Conservation (phyloP, 2,797 vertebrate species). For the Botia almorhae region DNA sequence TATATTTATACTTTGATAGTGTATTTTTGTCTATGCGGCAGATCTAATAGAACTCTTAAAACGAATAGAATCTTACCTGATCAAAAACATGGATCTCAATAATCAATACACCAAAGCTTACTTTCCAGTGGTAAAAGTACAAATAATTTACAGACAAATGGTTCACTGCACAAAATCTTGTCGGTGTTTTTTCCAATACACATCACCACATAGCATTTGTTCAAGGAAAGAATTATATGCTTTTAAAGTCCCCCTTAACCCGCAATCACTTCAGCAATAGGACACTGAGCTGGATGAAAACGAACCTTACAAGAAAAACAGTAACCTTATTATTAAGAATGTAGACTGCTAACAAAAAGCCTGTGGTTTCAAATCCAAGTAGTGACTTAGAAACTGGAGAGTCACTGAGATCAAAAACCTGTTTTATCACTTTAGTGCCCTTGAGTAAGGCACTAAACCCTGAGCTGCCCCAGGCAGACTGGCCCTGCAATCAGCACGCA, state of each 20-base stretch:
- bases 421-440: slow-evolving; percentile 21
- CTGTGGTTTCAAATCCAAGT: slow-evolving; percentile 11
- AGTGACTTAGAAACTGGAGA: slow-evolving; percentile 9
- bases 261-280: slow-evolving; percentile 30
- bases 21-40: too few relatives aligned
- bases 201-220: slow-evolving; percentile 11
- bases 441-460: slow-evolving; percentile 27
- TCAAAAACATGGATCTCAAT: not conserved
- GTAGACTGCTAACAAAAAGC: slow-evolving; percentile 3
- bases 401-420: slow-evolving; percentile 19
- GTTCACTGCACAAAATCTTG: slow-evolving; percentile 13
- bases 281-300: slow-evolving; percentile 20
- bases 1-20: too few relatives aligned
- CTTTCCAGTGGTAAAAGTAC: not conserved
- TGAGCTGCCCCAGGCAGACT: slow-evolving; percentile 10
- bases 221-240: slow-evolving; percentile 5
- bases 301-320: slow-evolving; percentile 12
- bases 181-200: not conserved
- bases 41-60: too few relatives aligned
- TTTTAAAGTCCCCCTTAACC: slow-evolving; percentile 41
- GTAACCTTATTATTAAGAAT: slow-evolving; percentile 7
- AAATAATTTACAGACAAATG: not conserved
- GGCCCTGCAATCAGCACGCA: slow-evolving; percentile 1
- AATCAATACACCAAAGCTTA: not conserved
- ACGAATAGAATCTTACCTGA: too few relatives aligned